Conservation (phyloP, 2,797 vertebrate species). For the Natrix natrix region DNA sequence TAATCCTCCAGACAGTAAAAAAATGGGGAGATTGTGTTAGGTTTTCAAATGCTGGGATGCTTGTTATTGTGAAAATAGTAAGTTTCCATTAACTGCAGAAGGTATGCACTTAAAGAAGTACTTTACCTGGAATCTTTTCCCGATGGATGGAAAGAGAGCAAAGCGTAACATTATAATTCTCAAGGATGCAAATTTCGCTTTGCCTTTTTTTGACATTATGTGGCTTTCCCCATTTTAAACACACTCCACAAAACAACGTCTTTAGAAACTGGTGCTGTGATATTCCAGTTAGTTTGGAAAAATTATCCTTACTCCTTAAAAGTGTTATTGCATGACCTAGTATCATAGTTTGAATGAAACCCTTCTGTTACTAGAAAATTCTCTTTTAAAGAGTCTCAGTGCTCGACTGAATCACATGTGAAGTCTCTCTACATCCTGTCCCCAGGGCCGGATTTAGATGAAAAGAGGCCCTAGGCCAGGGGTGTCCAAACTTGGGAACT, state of each 20-base stretch:
- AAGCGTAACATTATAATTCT: neutral
- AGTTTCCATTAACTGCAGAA: neutral
- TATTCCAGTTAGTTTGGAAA: neutral
- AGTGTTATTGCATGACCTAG: neutral
- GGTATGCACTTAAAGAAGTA: neutral
- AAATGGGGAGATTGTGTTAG: constrained; percentile 19
- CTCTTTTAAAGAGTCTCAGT: neutral
- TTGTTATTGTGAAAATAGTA: neutral
- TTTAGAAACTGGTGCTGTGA: neutral
- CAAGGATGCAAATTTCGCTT: neutral
- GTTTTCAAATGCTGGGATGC: neutral
- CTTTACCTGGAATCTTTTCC: neutral
- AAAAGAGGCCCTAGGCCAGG: too few species aligned
- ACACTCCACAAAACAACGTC: too few species aligned
- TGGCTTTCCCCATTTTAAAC: too few species aligned
- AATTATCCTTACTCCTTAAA: neutral
- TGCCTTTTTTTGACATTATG: too few species aligned
- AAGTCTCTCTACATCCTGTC: neutral
- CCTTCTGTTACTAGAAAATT: neutral
- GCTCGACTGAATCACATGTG: neutral
- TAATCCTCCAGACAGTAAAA: neutral
- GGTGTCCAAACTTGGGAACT: too few species aligned
- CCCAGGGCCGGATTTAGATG: too few species aligned
- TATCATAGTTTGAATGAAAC: neutral
- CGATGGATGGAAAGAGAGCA: neutral